phyloP scores from a whole-genome alignment of 2,888 invertebrate genomes.

The Cryptosula pallasiana region DNA sequence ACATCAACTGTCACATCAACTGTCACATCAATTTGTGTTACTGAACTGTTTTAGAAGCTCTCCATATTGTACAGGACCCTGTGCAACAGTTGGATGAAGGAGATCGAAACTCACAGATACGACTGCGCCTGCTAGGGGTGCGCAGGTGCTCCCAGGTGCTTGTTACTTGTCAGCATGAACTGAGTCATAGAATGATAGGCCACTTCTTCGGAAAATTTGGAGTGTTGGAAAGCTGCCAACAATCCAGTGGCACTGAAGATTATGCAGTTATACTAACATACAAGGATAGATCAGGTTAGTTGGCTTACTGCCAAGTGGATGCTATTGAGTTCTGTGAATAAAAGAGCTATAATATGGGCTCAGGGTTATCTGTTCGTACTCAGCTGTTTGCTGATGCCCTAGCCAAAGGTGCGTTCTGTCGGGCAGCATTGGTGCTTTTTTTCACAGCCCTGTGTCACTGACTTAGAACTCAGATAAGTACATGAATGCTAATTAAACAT shows the following conservation, averaged over 20 bases:
- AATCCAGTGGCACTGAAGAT: background rate
- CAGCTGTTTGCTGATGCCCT: background rate
- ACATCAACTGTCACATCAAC: no score
- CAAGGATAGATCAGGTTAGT: background rate
- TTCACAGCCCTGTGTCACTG: background rate
- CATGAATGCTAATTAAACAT: no score
- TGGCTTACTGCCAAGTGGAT: background rate
- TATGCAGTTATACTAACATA: constrained; percentile 11
- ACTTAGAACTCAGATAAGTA: no score
- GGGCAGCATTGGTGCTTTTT: no score
- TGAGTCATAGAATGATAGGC: background rate
- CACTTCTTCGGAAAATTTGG: background rate
- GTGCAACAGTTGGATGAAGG: background rate
- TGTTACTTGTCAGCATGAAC: constrained; percentile 1
- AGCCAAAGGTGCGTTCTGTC: background rate
- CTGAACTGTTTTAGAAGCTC: background rate
- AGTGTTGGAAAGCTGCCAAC: background rate
- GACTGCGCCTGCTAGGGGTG: background rate
- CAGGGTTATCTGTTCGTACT: background rate
- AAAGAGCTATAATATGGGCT: background rate
- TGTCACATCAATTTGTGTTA: background rate
- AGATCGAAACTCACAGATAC: background rate
- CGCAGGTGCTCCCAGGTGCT: background rate
- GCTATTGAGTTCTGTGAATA: no score
- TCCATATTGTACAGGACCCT: background rate